A percentile compares a stretch with the other conserved stretches of the same genome.
phyloP scores from a whole-genome alignment of 2,797 vertebrate genomes.

The Epinephelus awoara region DNA sequence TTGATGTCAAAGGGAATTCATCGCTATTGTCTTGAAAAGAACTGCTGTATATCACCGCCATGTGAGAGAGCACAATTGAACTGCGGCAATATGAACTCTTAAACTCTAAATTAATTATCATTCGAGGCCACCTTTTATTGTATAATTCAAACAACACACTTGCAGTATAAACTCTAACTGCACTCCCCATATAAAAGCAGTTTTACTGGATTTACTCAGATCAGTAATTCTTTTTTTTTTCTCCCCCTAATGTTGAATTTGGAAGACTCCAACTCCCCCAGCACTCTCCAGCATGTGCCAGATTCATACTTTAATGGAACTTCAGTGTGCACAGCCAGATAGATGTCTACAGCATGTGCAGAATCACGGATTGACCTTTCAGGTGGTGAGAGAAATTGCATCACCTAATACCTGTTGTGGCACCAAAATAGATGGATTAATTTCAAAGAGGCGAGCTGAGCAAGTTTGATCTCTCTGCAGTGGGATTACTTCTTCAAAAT shows the following conservation, averaged over 20 bases:
- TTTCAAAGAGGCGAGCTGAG: constrained; percentile 55
- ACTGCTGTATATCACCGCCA: constrained; percentile 14
- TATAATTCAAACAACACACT: constrained; percentile 46
- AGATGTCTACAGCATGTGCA: constrained; percentile 66
- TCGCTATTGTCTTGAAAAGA: constrained; percentile 44
- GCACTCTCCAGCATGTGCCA: constrained; percentile 50
- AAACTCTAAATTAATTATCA: constrained; percentile 59
- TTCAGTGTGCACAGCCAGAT: constrained; percentile 47
- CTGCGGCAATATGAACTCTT: constrained; percentile 26
- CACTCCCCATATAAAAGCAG: constrained; percentile 21
- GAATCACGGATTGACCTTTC: constrained; percentile 72
- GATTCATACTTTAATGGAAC: constrained; percentile 67
- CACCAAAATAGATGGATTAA: constrained; percentile 66
- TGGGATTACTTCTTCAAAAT: constrained; percentile 29
- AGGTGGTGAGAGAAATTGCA: constrained; percentile 65
- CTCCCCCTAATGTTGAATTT: constrained; percentile 51
- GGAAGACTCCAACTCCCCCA: constrained; percentile 34
- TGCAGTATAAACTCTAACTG: constrained; percentile 33
- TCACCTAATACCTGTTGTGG: constrained; percentile 68
- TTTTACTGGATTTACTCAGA: constrained; percentile 45
- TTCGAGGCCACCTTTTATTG: constrained; percentile 37
- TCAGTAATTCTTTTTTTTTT: constrained; percentile 16
- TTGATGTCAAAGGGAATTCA: constrained; percentile 40
- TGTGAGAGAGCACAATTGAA: constrained; percentile 39
- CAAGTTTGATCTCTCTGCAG: constrained; percentile 42